Conservation (phyloP, 1,140 invertebrate species). For the Ptiloglossa arizonensis region DNA sequence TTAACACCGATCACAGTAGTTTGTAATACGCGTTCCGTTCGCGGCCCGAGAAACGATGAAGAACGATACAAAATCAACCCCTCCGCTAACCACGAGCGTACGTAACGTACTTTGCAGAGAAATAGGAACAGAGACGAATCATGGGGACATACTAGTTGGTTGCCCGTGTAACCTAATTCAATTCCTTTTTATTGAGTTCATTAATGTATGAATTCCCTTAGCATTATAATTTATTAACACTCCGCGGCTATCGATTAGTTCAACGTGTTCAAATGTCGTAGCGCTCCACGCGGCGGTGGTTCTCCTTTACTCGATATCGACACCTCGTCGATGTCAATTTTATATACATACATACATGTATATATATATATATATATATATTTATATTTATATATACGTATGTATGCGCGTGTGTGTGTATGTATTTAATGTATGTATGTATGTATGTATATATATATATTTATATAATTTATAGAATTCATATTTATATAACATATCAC, state of each 20-base stretch:
- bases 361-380: constrained; percentile 36
- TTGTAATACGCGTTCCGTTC: background rate
- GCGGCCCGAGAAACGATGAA: constrained; percentile 30
- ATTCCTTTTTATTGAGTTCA: constrained; percentile 80
- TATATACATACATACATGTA: constrained; percentile 54
- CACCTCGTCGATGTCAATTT: constrained; percentile 47
- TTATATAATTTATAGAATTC: constrained; percentile 52
- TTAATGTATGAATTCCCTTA: constrained; percentile 75
- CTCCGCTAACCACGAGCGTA: background rate
- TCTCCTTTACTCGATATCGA: background rate
- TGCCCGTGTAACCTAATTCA: constrained; percentile 79
- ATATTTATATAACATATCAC: constrained; percentile 71
- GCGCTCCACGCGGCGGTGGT: background rate
- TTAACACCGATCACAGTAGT: constrained; percentile 30
- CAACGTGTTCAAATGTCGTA: constrained; percentile 56
- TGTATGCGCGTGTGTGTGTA: too few relatives aligned
- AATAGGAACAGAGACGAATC: constrained; percentile 74
- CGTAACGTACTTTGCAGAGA: constrained; percentile 45
- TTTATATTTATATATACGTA: constrained; percentile 75
- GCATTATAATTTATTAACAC: constrained; percentile 77
- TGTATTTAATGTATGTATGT: too few relatives aligned
- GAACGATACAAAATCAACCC: constrained; percentile 30
- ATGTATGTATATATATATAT: constrained; percentile 32
- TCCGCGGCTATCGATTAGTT: constrained; percentile 70
- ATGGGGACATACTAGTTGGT: constrained; percentile 72